Evolutionary conservation across 1,140 invertebrate species (phyloP).

Genomic region (Drosophila eugracilis): DNA sequence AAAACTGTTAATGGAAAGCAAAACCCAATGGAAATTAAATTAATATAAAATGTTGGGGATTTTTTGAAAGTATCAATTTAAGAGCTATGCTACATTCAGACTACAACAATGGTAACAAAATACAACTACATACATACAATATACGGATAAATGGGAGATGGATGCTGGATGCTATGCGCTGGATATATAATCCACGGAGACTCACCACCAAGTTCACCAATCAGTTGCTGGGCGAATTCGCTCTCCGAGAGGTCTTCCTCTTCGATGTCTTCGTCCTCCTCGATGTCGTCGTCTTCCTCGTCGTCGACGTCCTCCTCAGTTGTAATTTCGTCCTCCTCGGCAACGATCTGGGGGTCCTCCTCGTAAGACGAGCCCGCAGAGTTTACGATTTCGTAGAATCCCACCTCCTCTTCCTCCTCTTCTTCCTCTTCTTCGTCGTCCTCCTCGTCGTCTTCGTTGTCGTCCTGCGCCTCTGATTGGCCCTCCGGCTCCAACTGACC

Average conservation of each 20-base stretch:
- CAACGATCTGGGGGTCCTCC: conserved; percentile 75
- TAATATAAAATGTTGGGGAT: too few species aligned
- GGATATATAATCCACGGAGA: conserved; percentile 4
- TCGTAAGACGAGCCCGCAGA: conserved; percentile 73
- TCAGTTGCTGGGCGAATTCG: conserved; percentile 75
- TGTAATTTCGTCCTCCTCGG: conserved; percentile 76
- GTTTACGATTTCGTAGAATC: conserved; percentile 73
- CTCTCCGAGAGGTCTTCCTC: conserved; percentile 73
- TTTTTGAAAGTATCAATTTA: neutral
- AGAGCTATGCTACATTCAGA: neutral
- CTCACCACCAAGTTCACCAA: conserved; percentile 79
- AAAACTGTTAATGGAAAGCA: neutral
- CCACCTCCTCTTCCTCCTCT: conserved; percentile 64
- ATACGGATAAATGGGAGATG: conserved; percentile 4
- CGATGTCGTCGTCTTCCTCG: conserved; percentile 70
- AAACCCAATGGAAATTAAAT: neutral
- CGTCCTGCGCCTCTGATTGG: conserved; percentile 48
- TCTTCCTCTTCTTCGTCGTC: conserved; percentile 69
- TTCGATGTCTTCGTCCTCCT: conserved; percentile 73
- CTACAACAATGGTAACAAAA: conserved; percentile 14
- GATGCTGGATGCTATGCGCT: conserved; percentile 11
- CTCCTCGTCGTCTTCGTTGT: conserved; percentile 53
- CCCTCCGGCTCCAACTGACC: conserved; percentile 25
- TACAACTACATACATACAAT: conserved; percentile 15
- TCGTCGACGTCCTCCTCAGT: conserved; percentile 76